Evolutionary conservation across 2,113 vertebrate genomes (phyloP).

Genomic region (Excalfactoria chinensis): DNA sequence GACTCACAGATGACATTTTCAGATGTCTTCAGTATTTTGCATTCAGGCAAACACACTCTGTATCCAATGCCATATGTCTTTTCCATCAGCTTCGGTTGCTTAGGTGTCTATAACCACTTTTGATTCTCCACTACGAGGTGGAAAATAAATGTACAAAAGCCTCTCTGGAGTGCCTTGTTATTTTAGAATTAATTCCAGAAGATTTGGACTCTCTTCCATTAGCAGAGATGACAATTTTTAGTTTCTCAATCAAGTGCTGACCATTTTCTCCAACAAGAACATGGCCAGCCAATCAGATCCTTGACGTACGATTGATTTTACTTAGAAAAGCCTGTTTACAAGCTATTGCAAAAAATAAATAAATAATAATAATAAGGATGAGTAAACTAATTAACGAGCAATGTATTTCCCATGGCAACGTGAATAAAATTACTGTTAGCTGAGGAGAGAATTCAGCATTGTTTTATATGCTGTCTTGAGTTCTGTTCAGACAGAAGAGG

Average conservation of each 20-base stretch:
- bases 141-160: not conserved
- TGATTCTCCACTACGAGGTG: not conserved
- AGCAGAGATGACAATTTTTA: constrained; percentile 44
- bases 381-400: constrained; percentile 51
- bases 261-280: constrained; percentile 24
- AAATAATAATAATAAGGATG: not conserved
- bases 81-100: constrained; percentile 3
- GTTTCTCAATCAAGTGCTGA: constrained; percentile 36
- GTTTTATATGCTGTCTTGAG: constrained; percentile 6
- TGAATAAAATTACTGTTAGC: not conserved
- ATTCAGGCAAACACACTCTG: not conserved
- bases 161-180: not conserved
- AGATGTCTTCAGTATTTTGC: constrained; percentile 47
- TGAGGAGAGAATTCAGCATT: constrained; percentile 13
- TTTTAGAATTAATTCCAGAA: constrained; percentile 38
- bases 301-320: constrained; percentile 58
- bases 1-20: constrained; percentile 69
- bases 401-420: constrained; percentile 26
- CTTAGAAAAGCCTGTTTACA: constrained; percentile 39
- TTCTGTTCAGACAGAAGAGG: not conserved
- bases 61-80: constrained; percentile 45
- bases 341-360: not conserved
- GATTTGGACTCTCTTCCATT: constrained; percentile 38
- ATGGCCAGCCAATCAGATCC: not conserved
- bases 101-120: constrained; percentile 16